Evolutionary conservation across 2,113 vertebrate species (phyloP).

Genomic region (Campylomormyrus tamandua): DNA sequence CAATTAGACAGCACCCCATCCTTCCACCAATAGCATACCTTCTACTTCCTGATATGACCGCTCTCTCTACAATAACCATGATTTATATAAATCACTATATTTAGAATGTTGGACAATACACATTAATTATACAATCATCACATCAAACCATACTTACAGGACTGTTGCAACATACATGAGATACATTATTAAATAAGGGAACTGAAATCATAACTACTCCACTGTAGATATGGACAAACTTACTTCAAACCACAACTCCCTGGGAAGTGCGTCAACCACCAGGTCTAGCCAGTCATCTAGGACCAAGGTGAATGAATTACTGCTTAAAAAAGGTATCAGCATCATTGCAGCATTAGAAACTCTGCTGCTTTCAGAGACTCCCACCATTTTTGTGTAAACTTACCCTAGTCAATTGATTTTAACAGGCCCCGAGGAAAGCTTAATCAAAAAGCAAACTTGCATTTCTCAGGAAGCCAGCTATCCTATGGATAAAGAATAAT

Average conservation of each 20-base stretch:
- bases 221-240: not conserved
- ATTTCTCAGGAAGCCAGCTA: not conserved
- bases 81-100: not conserved
- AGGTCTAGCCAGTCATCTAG: not conserved
- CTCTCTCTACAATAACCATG: not conserved
- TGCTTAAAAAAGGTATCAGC: not conserved
- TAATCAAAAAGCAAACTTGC: not conserved
- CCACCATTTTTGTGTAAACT: not conserved
- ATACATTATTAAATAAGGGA: not conserved
- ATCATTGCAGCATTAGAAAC: not conserved
- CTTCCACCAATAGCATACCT: not conserved
- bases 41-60: not conserved
- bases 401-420: not conserved
- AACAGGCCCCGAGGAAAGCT: not conserved
- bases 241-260: not conserved
- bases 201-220: not conserved
- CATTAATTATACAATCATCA: not conserved
- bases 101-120: not conserved
- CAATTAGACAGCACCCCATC: not conserved
- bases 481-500: not conserved
- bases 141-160: not conserved
- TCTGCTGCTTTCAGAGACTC: not conserved
- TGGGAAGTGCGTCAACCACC: not conserved
- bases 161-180: not conserved
- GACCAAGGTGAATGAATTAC: not conserved